A percentile compares a stretch with the other conserved stretches of the same genome.
Conservation (phyloP, 2,888 invertebrate species). For the Drosophila multiciliata region DNA sequence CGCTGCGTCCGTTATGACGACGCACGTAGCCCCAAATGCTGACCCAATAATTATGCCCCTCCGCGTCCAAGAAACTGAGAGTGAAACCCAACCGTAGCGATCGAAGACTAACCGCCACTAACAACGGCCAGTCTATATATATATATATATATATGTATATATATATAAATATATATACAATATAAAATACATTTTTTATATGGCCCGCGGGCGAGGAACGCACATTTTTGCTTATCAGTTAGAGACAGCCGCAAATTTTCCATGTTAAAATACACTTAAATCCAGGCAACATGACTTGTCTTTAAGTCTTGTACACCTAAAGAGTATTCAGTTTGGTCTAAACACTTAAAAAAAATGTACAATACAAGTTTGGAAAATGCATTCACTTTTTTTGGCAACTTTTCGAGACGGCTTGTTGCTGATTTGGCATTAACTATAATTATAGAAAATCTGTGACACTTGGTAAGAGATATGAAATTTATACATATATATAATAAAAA, state of each 20-base stretch:
- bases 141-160: background rate
- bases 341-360: background rate
- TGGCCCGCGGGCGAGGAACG: slow-evolving; percentile 38
- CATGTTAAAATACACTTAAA: slow-evolving; percentile 39
- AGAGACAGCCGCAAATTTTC: slow-evolving; percentile 31
- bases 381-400: background rate
- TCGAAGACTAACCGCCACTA: slow-evolving; percentile 4
- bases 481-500: background rate
- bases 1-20: slow-evolving; percentile 64
- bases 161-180: background rate
- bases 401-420: background rate
- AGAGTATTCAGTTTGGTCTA: background rate
- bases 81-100: slow-evolving; percentile 68
- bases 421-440: background rate
- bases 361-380: background rate
- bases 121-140: slow-evolving; percentile 38
- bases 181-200: slow-evolving; percentile 38
- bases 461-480: background rate
- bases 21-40: slow-evolving; percentile 65
- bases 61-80: slow-evolving; percentile 77
- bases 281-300: background rate
- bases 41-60: slow-evolving; percentile 82
- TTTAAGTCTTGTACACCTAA: background rate
- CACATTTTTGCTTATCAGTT: slow-evolving; percentile 66
- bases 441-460: background rate